Base-by-base conservation (phyloP, 2,797 vertebrate genomes). In the Xiphorhynchus erythropygius region DNA sequence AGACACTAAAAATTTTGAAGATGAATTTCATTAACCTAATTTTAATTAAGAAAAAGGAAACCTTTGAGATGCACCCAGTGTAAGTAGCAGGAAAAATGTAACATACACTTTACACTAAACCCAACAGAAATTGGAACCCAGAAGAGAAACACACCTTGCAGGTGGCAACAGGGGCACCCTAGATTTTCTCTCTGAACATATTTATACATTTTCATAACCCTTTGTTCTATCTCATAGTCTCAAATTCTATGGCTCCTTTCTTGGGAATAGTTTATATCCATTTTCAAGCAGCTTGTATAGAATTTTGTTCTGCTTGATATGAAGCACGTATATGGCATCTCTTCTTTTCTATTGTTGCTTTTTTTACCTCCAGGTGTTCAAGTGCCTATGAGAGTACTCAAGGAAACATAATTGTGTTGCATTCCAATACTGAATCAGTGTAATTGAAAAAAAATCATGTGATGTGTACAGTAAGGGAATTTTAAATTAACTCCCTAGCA, bases 311-410 rank as follows among this genome's bases (percentile, higher is more conserved):
- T 78, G 52, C 30, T 74, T 78, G 44, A 77, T 71, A 55, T 32
- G 83, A 87, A 91, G 75, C 84, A 89, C 4, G 18, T 89, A 32
- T 42, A 60, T 28, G 18, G 55, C 42, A 91, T 42, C 67, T 86
- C 57, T 89, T 80, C 30, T 77, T 87, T 87, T 84, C 75, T 91
- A 25, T 46, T 59, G 41, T n/a, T 84, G 82, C 24, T 93, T 93
- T 87, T 69, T 79, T 82, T 83, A 55, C 64, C 60, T 93, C 90
- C 94, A 96, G 92, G 87, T 96, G 93, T 97, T 97, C 83, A 95
- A 57, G 53, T 95, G 78, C 70, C 84, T 94, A 16, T 95, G 86
- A 95, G 96, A 96, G 62, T 42, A 94, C 78, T 73, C 73, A 93
- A 79, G 67, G 37, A 93, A 95, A 64, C 37, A 69, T 28, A 78